phyloP scores from a whole-genome alignment of 1,140 invertebrate genomes.

The Lepidurus couesii region DNA sequence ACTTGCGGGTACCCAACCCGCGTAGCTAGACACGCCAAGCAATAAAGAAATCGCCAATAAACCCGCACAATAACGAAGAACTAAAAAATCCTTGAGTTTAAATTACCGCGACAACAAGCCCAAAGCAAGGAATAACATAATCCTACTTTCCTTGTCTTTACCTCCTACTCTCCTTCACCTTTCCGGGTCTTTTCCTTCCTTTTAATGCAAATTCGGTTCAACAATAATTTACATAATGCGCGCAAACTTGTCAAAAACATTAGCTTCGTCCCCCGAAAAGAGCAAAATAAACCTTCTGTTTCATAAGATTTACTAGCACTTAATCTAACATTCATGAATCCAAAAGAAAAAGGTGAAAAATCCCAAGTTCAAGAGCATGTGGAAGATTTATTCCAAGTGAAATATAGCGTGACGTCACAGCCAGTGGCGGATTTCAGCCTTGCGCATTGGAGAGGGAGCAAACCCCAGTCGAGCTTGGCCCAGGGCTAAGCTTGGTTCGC shows the following conservation, averaged over 20 bases:
- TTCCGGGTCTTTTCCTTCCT: background rate
- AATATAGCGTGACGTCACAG: constrained; percentile 6
- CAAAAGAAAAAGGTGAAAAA: background rate
- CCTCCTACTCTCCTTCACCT: background rate
- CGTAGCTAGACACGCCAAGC: too few relatives aligned
- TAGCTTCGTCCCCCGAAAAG: too few relatives aligned
- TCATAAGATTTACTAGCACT: too few relatives aligned
- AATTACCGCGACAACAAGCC: too few relatives aligned
- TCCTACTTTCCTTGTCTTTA: background rate
- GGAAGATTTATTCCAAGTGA: background rate
- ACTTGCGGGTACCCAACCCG: too few relatives aligned
- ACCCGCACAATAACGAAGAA: too few relatives aligned
- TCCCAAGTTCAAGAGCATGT: constrained; percentile 4
- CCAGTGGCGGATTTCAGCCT: background rate
- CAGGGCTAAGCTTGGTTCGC: background rate
- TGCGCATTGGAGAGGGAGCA: background rate
- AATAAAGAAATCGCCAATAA: too few relatives aligned
- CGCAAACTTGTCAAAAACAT: too few relatives aligned
- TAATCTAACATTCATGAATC: too few relatives aligned
- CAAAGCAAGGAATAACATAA: too few relatives aligned
- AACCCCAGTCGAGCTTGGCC: background rate
- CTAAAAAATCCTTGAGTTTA: too few relatives aligned
- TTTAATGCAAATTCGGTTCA: background rate
- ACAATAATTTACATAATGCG: background rate
- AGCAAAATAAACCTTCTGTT: too few relatives aligned